Evolutionary conservation across 2,797 vertebrate species (phyloP), one percentile per base, ranked within the genome.

Genomic region (Neomorphus geoffroyi): DNA sequence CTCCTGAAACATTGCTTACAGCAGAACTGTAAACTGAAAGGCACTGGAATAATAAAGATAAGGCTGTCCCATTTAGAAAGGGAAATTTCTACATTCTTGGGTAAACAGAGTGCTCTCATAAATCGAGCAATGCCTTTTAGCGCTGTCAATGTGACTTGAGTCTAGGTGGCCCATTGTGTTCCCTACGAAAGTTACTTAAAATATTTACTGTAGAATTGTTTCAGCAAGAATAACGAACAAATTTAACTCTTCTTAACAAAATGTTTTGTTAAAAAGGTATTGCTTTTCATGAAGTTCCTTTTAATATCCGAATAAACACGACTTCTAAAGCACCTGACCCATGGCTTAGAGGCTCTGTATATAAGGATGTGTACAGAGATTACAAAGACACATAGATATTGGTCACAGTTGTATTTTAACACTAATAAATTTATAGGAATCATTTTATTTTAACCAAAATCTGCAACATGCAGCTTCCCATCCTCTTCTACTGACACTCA

Each of bases 21-120:
- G 81, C 90, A 94, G 94, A 93, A 96, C 91, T 97, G 89, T 97
- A 97, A 98, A 97, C 96, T 95, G 97, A 98, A 97, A 97, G 97
- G 97, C 95, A 97, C 97, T 98, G 98, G 93, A 98, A 98, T 98
- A 98, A 98, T 98, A 98, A 96, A 98, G 97, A 98, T 98, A 98
- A 98, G 97, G 95, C 96, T 93, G 94, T 85, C 95, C 96, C 93
- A 97, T 97, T 96, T 97, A 94, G 86, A 97, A 98, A 98, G 96
- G 97, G 96, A 98, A 98, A 98, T 98, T 97, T 98, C 97, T 97
- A 91, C 91, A 95, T 98, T 98, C 97, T 97, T 98, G 95, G 86
- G 97, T 98, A 98, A 98, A 98, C 97, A 98, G 85, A 88, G 71
- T 27, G 74, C 92, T 94, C 92, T 93, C 95, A 86, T 97, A 97